These are phyloP conservation scores for Prorops nasuta DNA, from an alignment of 1,140 invertebrate genomes.

Conservation along the genomic window DNA sequence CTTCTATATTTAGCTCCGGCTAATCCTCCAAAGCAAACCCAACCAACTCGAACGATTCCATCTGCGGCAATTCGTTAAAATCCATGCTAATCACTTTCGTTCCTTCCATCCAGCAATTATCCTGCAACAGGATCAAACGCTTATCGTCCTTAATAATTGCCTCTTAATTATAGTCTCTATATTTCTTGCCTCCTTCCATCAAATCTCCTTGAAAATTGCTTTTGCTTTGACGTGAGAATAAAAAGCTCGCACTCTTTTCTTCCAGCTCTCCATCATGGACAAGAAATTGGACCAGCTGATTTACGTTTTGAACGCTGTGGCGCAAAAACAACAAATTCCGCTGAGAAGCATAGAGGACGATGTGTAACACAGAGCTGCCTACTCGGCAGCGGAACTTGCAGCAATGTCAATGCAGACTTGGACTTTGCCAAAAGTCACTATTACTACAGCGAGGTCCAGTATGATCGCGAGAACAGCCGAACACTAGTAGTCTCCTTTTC, in stretches of 20 bases:
- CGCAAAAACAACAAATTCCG: constrained; percentile 61
- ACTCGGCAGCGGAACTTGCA: not conserved
- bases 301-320: constrained; percentile 64
- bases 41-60: no score
- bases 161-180: no score
- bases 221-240: no score
- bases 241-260: no score
- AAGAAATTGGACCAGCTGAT: constrained; percentile 71
- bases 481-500: not conserved
- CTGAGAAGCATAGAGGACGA: constrained; percentile 54
- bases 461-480: constrained; percentile 24
- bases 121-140: no score
- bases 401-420: not conserved
- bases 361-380: constrained; percentile 35
- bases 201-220: no score
- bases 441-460: constrained; percentile 23
- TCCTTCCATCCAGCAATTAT: no score
- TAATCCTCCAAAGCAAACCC: no score
- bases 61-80: not conserved
- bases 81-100: not conserved
- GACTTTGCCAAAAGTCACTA: constrained; percentile 24
- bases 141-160: no score
- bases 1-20: no score
- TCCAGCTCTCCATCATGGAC: constrained; percentile 68
- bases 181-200: no score